Evolutionary conservation across 2,113 vertebrate genomes (phyloP), one percentile per base, ranked within the genome.

Genomic region (Ciconia maguari): DNA sequence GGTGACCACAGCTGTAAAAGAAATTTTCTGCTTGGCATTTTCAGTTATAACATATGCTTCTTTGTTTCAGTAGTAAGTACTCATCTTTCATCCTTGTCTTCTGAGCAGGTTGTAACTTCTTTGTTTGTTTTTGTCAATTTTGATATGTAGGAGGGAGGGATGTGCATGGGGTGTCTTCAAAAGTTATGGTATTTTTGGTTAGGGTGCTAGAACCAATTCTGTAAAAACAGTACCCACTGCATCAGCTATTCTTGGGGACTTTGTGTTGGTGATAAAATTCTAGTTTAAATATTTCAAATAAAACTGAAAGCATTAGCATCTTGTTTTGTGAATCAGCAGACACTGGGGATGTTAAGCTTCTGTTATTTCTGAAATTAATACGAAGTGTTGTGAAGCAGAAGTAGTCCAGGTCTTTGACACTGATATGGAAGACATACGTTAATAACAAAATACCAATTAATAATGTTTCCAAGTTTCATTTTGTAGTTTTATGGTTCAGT

Each of bases 371-470:
- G 25, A 91, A 87, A 87, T 87, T 49, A 79, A 65, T 96, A 44
- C 2, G 2, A 85, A 92, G 16, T 76, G 36, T 94, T 41, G 93
- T 80, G 77, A 85, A 87, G 80, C 42, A 78, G 89, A 14, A 92
- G 71, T 87, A 77, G 86, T 74, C 64, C 42, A 58, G 44, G 72
- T 85, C 74, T 96, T 87, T 91, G 84, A 90, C 44, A 22, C 24
- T 87, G 51, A 78, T 92, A 74, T 24, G 30, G 79, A 88, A 90
- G 49, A 83, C 24, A 32, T 46, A 13, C 71, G 93, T 96, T 92
- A 88, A 83, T 90, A 95, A 88, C 84, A 93, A 93, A 96, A 95
- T 57, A 77, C 22, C 85, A 88, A 71, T 96, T 95, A 97, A 88
- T 96, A 87, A 61, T 89, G 32, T 86, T 95, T 91, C 82, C 54